A percentile compares a stretch with the other conserved stretches of the same genome.
These are phyloP conservation scores for Menidia beryllina DNA, from an alignment of 2,113 vertebrate genomes.

Conservation along the genomic window DNA sequence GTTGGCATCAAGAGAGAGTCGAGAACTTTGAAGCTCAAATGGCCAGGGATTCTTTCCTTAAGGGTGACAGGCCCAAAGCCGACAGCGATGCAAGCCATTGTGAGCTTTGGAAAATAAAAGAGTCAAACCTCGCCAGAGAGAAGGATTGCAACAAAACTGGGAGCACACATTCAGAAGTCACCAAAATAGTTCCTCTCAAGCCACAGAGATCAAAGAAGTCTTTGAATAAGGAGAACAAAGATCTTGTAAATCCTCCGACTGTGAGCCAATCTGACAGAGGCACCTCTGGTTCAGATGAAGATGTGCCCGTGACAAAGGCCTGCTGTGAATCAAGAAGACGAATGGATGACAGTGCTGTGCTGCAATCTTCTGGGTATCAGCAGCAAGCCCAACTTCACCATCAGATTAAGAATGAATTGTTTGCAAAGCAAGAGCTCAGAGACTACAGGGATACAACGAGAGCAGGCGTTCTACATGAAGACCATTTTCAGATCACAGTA, in stretches of 20 bases:
- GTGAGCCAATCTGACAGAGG: slow-evolving; percentile 43
- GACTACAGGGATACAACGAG: slow-evolving; percentile 34
- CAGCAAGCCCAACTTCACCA: slow-evolving; percentile 28
- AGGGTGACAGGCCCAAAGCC: slow-evolving; percentile 12
- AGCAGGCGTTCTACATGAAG: slow-evolving; percentile 24
- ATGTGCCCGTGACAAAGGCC: slow-evolving; percentile 44
- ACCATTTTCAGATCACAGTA: slow-evolving; percentile 40
- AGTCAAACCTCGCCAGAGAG: slow-evolving; percentile 35
- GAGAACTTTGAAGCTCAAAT: slow-evolving; percentile 28
- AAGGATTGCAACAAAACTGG: slow-evolving; percentile 56
- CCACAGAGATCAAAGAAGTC: slow-evolving; percentile 84
- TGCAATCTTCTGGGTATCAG: slow-evolving; percentile 19
- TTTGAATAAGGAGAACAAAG: slow-evolving; percentile 76
- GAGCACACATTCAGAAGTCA: slow-evolving; percentile 63
- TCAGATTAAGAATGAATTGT: slow-evolving; percentile 27
- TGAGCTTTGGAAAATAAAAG: slow-evolving; percentile 51
- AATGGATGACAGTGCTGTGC: slow-evolving; percentile 18
- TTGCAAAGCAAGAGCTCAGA: slow-evolving; percentile 50
- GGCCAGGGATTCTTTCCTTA: slow-evolving; percentile 32
- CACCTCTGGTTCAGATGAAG: slow-evolving; percentile 23
- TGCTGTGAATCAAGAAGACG: slow-evolving; percentile 46
- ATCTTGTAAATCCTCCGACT: slow-evolving; percentile 39
- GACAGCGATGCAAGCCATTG: slow-evolving; percentile 17
- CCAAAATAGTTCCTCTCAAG: slow-evolving; percentile 81
- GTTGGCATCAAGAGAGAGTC: slow-evolving; percentile 32